Percentiles rank a stretch among this genome's conserved stretches.
phyloP scores from a whole-genome alignment of 2,888 invertebrate genomes.

The Himalopsyche anomala region DNA sequence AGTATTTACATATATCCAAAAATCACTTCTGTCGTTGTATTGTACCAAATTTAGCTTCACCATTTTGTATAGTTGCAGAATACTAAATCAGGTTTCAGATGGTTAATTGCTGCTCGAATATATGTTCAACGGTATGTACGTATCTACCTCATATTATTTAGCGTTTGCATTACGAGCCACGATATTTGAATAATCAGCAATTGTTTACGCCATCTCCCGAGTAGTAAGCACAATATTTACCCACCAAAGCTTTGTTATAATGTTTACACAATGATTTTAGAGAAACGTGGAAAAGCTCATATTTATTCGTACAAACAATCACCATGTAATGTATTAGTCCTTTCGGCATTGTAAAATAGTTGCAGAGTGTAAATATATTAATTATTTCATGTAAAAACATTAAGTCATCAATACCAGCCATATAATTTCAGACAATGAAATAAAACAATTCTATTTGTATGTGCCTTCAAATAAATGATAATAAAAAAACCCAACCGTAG shows the following conservation, averaged over 20 bases:
- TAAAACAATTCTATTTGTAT: no score
- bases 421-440: no score
- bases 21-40: neutral
- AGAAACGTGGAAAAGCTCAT: conserved; percentile 1
- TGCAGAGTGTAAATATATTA: neutral
- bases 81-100: conserved; percentile 11
- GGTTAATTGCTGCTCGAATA: neutral
- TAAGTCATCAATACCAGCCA: no score
- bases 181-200: conserved; percentile 59
- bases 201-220: conserved; percentile 57
- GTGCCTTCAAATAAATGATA: no score
- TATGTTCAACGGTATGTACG: neutral
- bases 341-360: neutral
- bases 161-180: conserved; percentile 45
- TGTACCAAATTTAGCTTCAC: neutral
- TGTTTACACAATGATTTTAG: conserved; percentile 34
- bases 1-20: neutral
- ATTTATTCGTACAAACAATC: conserved; percentile 4
- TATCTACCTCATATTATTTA: neutral
- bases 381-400: neutral
- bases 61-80: neutral
- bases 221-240: conserved; percentile 58
- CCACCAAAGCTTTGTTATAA: conserved; percentile 37
- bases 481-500: no score
- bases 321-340: neutral